Evolutionary conservation across 1,140 invertebrate genomes (phyloP), one percentile per base, ranked within the genome.

Genomic region (Drosophila ambigua): DNA sequence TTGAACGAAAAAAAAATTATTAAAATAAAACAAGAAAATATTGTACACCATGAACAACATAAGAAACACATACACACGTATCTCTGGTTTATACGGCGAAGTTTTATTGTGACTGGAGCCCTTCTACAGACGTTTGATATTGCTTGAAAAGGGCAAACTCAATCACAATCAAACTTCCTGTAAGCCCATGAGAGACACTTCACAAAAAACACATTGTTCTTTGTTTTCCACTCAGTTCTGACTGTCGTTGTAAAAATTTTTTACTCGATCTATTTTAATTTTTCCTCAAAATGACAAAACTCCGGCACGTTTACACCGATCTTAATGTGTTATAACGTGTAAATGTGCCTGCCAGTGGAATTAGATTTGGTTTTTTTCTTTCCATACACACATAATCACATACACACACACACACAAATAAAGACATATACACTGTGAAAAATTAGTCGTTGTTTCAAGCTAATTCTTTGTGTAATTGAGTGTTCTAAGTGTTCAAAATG

Each of bases 401-500:
- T 26, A 61, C 41, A 58, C 26, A 61, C 44, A 66, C 44, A 69
- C 39, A 73, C 44, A 78, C 55, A 64, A 24, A 62, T 51, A 67
- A 44, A 62, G 23, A 65, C 52, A 58, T 61, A 39, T 68, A 87
- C 74, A 87, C 63, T 81, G 68, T 82, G 72, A 79, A 89, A 63
- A 83, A 73, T 62, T 88, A 89, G 76, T 88, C 72, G 68, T 75
- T 88, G 83, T 88, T 84, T 89, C 78, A 89, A 84, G 79, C 76
- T 77, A 83, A 79, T 77, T 89, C 79, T 88, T 84, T 79, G 76
- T 89, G 79, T 88, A 79, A 77, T 88, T 83, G 78, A 74, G 77
- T 89, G 83, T 88, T 88, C 79, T 88, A 78, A 83, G 65, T 88
- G 83, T 88, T 88, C 53, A 85, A 88, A 87, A 79, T 73, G 84